Percentiles rank a stretch among this genome's conserved stretches.
Conservation (phyloP, 2,797 vertebrate species). For the Amphiprion clarkii region DNA sequence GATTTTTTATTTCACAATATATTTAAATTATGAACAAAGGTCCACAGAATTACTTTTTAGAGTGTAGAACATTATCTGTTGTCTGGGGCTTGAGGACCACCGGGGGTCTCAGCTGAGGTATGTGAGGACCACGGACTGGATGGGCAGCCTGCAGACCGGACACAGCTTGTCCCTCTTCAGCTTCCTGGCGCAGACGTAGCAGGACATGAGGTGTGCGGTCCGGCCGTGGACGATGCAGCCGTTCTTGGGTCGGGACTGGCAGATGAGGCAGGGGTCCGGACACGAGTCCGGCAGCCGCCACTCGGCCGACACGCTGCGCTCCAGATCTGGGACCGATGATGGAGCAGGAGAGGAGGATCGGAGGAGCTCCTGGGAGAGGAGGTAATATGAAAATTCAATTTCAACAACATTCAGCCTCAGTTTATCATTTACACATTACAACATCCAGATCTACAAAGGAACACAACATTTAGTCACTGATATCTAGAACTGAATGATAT, state of each 20-base stretch:
- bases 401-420: no score
- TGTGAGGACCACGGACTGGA: constrained; percentile 93
- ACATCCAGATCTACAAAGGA: no score
- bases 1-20: no score
- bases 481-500: no score
- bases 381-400: no score
- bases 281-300: constrained; percentile 87
- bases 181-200: constrained; percentile 94
- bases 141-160: constrained; percentile 95
- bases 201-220: constrained; percentile 96
- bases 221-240: constrained; percentile 97
- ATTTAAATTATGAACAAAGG: no score
- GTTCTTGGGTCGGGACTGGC: constrained; percentile 95
- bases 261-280: constrained; percentile 95
- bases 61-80: no score
- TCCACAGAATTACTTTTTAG: no score
- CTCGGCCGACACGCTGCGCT: constrained; percentile 86
- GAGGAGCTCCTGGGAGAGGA: constrained; percentile 69
- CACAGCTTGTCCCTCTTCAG: constrained; percentile 97
- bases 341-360: constrained; percentile 23
- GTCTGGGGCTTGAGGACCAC: neutral
- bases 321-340: constrained; percentile 83
- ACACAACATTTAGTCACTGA: no score
- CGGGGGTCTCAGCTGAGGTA: constrained; percentile 87
- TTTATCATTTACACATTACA: no score